A percentile compares a stretch with the other conserved stretches of the same genome.
Evolutionary conservation across 2,113 vertebrate genomes (phyloP).

Genomic region (Lampris incognitus): DNA sequence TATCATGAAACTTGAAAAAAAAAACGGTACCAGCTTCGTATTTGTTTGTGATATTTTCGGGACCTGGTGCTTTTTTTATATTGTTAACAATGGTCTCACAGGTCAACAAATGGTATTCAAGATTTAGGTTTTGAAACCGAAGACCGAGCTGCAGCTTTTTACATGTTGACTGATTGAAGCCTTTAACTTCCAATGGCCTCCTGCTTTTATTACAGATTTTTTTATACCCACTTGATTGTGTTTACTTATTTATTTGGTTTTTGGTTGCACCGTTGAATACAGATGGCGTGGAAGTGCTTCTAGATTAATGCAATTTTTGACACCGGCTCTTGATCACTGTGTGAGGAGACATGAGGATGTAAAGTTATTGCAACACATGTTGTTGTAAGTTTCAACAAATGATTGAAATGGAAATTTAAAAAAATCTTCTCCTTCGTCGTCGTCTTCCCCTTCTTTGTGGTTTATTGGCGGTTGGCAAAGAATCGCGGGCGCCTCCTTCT

Average conservation of each 20-base stretch:
- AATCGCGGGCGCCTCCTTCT: too few relatives aligned
- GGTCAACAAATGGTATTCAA: conserved; percentile 2
- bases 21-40: conserved; percentile 32
- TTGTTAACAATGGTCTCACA: conserved; percentile 25
- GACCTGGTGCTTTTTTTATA: conserved; percentile 28
- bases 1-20: conserved; percentile 57
- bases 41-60: conserved; percentile 41
- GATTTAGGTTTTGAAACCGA: conserved; percentile 43
- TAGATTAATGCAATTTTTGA: conserved; percentile 29
- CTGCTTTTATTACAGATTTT: conserved; percentile 30
- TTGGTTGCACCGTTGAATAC: conserved; percentile 43
- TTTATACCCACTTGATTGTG: conserved; percentile 33
- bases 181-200: conserved; percentile 28
- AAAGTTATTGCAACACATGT: conserved; percentile 66
- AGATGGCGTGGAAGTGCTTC: conserved; percentile 4
- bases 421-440: too few relatives aligned
- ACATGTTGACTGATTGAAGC: conserved; percentile 18
- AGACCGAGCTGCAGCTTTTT: not conserved
- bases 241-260: conserved; percentile 56
- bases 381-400: conserved; percentile 66
- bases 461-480: too few relatives aligned
- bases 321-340: conserved; percentile 33
- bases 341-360: conserved; percentile 45
- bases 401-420: not conserved
- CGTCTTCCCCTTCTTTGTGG: too few relatives aligned